Percentiles rank a stretch among this genome's conserved stretches.
These are phyloP conservation scores for Eilema griseolum DNA, from an alignment of 2,888 invertebrate genomes.

Conservation along the genomic window DNA sequence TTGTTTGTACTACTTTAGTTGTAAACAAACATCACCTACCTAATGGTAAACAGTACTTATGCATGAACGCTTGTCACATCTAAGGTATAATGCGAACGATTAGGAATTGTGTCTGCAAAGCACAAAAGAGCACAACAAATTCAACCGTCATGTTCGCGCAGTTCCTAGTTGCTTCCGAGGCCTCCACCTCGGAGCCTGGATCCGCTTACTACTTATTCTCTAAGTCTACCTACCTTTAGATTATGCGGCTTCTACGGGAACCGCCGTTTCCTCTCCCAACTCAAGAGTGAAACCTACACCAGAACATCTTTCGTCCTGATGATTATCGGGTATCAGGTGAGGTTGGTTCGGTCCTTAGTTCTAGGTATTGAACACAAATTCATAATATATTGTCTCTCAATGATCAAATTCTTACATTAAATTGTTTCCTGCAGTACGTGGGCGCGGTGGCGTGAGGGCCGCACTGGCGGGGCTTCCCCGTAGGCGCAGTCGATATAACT, in stretches of 20 bases:
- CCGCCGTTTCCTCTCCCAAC: too few species aligned
- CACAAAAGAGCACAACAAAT: not conserved
- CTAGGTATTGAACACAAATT: not conserved
- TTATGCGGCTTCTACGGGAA: too few species aligned
- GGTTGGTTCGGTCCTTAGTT: too few species aligned
- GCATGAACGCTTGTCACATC: too few species aligned
- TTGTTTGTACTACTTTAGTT: not conserved
- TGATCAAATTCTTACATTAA: not conserved
- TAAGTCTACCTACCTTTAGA: too few species aligned
- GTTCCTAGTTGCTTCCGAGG: too few species aligned
- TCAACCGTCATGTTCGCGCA: too few species aligned
- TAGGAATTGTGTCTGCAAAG: not conserved
- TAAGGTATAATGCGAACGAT: not conserved
- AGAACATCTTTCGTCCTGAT: too few species aligned
- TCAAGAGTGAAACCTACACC: too few species aligned
- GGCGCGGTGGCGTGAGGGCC: slow-evolving; percentile 28
- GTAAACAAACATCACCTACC: not conserved
- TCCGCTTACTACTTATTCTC: too few species aligned
- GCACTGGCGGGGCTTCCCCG: slow-evolving; percentile 45
- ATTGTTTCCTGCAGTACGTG: not conserved
- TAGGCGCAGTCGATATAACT: slow-evolving; percentile 42
- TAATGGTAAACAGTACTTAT: not conserved
- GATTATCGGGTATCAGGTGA: too few species aligned
- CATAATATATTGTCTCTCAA: not conserved
- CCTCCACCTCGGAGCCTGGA: too few species aligned